These are phyloP conservation scores for Trinorchestia longiramus DNA, from an alignment of 1,140 invertebrate species.

Conservation along the genomic window DNA sequence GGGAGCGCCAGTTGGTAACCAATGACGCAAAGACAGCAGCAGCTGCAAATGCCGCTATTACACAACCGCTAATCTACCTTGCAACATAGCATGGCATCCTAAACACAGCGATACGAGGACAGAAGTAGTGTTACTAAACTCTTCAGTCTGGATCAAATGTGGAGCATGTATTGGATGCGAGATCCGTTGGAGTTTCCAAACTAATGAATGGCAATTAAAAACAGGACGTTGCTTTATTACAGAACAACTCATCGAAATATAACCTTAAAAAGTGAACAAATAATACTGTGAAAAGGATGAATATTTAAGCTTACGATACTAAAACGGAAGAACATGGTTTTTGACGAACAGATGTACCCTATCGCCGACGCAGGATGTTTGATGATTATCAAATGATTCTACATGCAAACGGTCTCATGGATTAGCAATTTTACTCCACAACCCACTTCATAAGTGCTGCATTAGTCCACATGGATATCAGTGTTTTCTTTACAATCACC, in stretches of 20 bases:
- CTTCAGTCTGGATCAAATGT: not conserved
- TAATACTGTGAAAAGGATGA: too few relatives aligned
- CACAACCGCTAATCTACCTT: not conserved
- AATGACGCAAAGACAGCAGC: not conserved
- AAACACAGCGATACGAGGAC: not conserved
- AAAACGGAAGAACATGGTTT: too few relatives aligned
- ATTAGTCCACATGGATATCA: too few relatives aligned
- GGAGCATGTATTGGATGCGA: not conserved
- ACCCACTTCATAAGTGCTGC: too few relatives aligned
- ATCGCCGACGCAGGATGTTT: too few relatives aligned
- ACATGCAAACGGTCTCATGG: too few relatives aligned
- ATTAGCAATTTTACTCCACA: too few relatives aligned
- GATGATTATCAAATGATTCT: too few relatives aligned
- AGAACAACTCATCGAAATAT: not conserved
- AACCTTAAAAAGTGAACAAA: not conserved
- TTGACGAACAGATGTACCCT: too few relatives aligned
- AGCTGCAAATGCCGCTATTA: not conserved
- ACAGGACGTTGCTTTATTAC: not conserved
- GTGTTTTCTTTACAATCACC: too few relatives aligned
- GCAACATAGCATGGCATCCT: not conserved
- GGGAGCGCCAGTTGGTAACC: not conserved
- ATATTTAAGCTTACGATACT: too few relatives aligned
- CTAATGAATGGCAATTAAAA: not conserved
- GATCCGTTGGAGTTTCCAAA: not conserved
- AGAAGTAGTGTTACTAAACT: not conserved